Evolutionary conservation across 2,797 vertebrate genomes (phyloP).

Genomic region (Hydrolagus colliei): DNA sequence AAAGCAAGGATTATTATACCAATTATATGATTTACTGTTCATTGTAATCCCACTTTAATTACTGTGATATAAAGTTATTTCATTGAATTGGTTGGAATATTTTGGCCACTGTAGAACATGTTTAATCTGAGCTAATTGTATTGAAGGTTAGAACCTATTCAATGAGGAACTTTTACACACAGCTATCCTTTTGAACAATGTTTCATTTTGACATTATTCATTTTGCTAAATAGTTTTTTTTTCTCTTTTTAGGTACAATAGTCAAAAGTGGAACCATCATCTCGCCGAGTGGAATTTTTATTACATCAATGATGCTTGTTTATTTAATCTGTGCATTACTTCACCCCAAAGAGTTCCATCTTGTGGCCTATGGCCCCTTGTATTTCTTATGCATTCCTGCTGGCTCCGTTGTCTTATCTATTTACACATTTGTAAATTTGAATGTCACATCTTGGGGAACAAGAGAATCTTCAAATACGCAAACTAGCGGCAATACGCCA

Average conservation of each 20-base stretch:
- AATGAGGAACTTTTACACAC: too few relatives aligned
- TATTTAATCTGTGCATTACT: slow-evolving; percentile 62
- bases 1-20: too few relatives aligned
- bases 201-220: background rate
- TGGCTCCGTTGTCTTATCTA: slow-evolving; percentile 68
- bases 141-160: too few relatives aligned
- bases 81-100: too few relatives aligned
- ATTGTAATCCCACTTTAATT: too few relatives aligned
- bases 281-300: slow-evolving; percentile 65
- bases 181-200: too few relatives aligned
- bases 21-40: too few relatives aligned
- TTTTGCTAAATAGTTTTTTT: background rate
- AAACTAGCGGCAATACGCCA: slow-evolving; percentile 41
- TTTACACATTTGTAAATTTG: slow-evolving; percentile 74
- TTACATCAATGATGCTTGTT: slow-evolving; percentile 60
- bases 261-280: slow-evolving; percentile 59
- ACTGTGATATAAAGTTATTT: too few relatives aligned
- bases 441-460: slow-evolving; percentile 68
- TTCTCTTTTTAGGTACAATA: slow-evolving; percentile 56
- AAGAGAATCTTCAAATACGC: slow-evolving; percentile 53
- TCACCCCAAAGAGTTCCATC: slow-evolving; percentile 61
- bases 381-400: slow-evolving; percentile 74
- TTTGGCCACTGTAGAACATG: too few relatives aligned
- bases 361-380: slow-evolving; percentile 61
- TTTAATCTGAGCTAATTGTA: too few relatives aligned